Evolutionary conservation across 2,888 invertebrate species (phyloP).

Genomic region (Limnephilus marmoratus): DNA sequence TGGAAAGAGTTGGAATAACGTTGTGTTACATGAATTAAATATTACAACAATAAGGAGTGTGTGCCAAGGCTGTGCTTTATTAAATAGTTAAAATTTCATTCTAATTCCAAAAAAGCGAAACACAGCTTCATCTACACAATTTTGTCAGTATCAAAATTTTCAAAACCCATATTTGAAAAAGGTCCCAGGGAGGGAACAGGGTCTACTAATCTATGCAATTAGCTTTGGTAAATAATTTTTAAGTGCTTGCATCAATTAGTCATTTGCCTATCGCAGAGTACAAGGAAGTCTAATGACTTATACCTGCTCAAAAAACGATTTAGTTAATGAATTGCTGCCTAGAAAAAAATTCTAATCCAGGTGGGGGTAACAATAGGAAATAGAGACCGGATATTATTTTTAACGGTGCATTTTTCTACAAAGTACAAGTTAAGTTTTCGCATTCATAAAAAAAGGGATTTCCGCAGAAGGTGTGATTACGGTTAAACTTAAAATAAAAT

Average conservation of each 20-base stretch:
- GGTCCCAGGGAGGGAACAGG: not conserved
- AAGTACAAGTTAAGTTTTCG: not conserved
- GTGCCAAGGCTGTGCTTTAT: not conserved
- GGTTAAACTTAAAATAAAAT: too few species aligned
- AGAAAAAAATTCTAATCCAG: slow-evolving; percentile 5
- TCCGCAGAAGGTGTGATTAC: not conserved
- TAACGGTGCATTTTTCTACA: not conserved
- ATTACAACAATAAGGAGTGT: not conserved
- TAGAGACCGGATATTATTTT: not conserved
- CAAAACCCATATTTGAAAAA: not conserved
- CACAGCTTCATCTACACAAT: not conserved
- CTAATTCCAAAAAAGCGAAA: not conserved
- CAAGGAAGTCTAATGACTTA: not conserved
- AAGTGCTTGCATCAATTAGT: slow-evolving; percentile 15
- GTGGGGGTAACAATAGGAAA: not conserved
- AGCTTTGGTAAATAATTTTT: not conserved
- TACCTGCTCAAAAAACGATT: slow-evolving; percentile 10
- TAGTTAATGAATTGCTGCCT: not conserved
- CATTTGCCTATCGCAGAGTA: not conserved
- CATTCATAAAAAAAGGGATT: not conserved
- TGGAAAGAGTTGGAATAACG: not conserved
- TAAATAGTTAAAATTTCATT: not conserved
- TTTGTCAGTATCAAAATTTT: not conserved
- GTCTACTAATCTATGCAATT: not conserved
- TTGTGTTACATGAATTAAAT: not conserved